phyloP scores from a whole-genome alignment of 2,888 invertebrate genomes.

The Scaptomyza reducta region DNA sequence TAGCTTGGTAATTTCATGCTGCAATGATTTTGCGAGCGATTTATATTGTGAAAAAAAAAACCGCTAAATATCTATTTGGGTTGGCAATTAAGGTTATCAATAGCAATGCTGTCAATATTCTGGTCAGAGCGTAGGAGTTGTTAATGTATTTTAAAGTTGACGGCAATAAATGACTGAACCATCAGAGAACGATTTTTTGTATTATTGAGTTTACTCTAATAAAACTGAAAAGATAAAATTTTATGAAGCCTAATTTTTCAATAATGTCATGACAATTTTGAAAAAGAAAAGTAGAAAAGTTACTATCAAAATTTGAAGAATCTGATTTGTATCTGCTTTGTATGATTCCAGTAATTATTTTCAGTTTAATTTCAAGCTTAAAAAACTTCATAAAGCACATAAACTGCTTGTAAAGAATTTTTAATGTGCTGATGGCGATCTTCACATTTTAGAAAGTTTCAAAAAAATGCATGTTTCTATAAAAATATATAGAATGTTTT shows the following conservation, averaged over 20 bases:
- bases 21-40: conserved; percentile 55
- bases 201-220: not conserved
- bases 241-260: no score
- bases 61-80: conserved; percentile 15
- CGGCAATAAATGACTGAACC: not conserved
- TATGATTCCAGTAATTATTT: not conserved
- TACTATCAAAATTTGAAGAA: not conserved
- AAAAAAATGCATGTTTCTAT: not conserved
- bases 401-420: not conserved
- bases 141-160: not conserved
- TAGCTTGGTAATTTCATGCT: conserved; percentile 67
- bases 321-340: not conserved
- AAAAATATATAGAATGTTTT: conserved; percentile 6
- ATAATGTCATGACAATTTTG: no score
- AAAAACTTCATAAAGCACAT: conserved; percentile 3
- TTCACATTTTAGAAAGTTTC: conserved; percentile 35
- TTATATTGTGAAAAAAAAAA: conserved; percentile 30
- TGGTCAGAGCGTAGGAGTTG: not conserved
- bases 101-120: conserved; percentile 37
- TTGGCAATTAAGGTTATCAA: conserved; percentile 57
- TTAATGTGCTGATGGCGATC: conserved; percentile 20
- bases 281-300: not conserved
- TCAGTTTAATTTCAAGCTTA: conserved; percentile 12
- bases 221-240: no score
- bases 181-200: not conserved